Evolutionary conservation across 2,113 vertebrate species (phyloP).

Genomic region (Pardalotus punctatus): DNA sequence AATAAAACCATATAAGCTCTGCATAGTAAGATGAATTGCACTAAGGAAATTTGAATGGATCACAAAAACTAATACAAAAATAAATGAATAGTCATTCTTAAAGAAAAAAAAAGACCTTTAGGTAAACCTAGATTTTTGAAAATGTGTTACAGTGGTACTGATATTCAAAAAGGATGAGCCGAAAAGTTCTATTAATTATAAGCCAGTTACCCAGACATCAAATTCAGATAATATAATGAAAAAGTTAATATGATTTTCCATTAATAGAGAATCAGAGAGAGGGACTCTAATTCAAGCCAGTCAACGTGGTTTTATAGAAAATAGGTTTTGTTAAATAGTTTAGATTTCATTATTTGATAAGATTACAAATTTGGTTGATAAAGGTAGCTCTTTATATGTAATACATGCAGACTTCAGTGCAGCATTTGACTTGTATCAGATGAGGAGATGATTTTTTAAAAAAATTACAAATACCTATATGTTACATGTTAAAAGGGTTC

Average conservation of each 20-base stretch:
- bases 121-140: background rate
- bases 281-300: background rate
- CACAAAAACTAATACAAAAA: background rate
- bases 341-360: constrained; percentile 48
- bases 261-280: background rate
- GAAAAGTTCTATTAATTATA: background rate
- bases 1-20: background rate
- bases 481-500: background rate
- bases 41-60: background rate
- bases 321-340: background rate
- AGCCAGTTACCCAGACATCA: background rate
- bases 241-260: background rate
- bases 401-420: background rate
- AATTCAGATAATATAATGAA: background rate
- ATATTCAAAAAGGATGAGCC: background rate
- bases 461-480: background rate
- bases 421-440: background rate
- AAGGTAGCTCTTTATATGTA: background rate
- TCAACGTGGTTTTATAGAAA: background rate
- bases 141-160: fast-evolving
- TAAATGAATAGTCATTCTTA: background rate
- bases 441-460: background rate
- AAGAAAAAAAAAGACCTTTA: background rate
- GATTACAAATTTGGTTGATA: background rate
- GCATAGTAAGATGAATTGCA: background rate